A percentile compares a stretch with the other conserved stretches of the same genome.
Evolutionary conservation across 2,797 vertebrate genomes (phyloP).

Genomic region (Anguilla obscura): DNA sequence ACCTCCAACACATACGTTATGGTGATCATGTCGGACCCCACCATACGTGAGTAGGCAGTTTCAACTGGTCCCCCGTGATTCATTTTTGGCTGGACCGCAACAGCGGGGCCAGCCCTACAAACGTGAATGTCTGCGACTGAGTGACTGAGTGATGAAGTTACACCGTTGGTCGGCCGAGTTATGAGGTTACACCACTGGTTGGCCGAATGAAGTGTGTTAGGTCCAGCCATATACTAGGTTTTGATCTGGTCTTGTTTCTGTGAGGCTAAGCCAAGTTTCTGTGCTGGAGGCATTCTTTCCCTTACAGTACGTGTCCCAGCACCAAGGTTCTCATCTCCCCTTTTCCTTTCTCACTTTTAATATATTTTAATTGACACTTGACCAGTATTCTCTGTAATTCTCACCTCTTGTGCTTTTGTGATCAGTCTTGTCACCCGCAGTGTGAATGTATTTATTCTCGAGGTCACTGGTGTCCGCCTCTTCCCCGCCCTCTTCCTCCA

Average conservation of each 20-base stretch:
- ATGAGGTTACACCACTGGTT: too few species aligned
- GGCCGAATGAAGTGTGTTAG: too few species aligned
- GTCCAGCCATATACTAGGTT: too few species aligned
- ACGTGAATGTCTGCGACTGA: too few species aligned
- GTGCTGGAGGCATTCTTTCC: not conserved
- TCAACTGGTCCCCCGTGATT: not conserved
- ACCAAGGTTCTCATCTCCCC: not conserved
- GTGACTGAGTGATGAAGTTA: too few species aligned
- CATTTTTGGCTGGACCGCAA: too few species aligned
- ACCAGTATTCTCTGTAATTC: not conserved
- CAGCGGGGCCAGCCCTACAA: too few species aligned
- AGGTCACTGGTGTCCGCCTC: not conserved
- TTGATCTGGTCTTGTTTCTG: constrained; percentile 1
- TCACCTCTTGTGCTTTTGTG: not conserved
- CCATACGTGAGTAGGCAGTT: constrained; percentile 89
- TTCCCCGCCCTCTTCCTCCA: constrained; percentile 47
- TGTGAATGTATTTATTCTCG: not conserved
- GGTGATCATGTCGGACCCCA: constrained; percentile 99
- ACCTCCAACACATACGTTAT: constrained; percentile 99
- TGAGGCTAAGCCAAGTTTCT: not conserved
- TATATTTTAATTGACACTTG: not conserved
- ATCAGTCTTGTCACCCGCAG: not conserved
- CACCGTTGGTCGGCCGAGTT: too few species aligned
- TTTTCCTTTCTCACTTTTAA: not conserved
- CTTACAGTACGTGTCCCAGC: not conserved